phyloP scores from a whole-genome alignment of 2,888 invertebrate genomes.

The Athetis lepigone region DNA sequence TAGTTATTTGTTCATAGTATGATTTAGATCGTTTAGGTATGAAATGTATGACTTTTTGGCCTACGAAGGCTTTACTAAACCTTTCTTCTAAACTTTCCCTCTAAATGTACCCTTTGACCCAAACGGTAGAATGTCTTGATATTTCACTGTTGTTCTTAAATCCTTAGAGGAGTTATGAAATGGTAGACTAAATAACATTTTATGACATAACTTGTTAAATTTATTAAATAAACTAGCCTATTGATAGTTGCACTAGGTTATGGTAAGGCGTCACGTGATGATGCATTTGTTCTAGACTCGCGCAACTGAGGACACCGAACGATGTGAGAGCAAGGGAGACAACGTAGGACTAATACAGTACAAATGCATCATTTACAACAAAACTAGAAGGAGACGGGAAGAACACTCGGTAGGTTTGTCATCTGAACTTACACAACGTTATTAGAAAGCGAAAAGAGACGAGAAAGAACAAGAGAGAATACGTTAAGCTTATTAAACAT shows the following conservation, averaged over 20 bases:
- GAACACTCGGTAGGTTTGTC: slow-evolving; percentile 42
- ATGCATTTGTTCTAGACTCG: slow-evolving; percentile 59
- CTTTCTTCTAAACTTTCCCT: slow-evolving; percentile 67
- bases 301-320: slow-evolving; percentile 13
- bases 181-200: slow-evolving; percentile 65
- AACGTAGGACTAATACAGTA: slow-evolving; percentile 42
- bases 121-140: slow-evolving; percentile 65
- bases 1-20: slow-evolving; percentile 76
- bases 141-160: slow-evolving; percentile 77
- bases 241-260: slow-evolving; percentile 82
- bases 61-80: slow-evolving; percentile 75
- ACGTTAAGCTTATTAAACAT: slow-evolving; percentile 2
- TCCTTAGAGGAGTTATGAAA: slow-evolving; percentile 77
- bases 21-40: slow-evolving; percentile 76
- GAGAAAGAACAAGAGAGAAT: slow-evolving; percentile 13
- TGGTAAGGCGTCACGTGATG: slow-evolving; percentile 60
- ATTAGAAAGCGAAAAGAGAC: slow-evolving; percentile 18
- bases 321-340: slow-evolving; percentile 32
- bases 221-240: slow-evolving; percentile 80
- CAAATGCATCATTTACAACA: slow-evolving; percentile 65
- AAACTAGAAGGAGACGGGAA: slow-evolving; percentile 23
- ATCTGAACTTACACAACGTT: slow-evolving; percentile 31
- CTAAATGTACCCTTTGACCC: slow-evolving; percentile 61
- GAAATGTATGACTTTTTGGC: slow-evolving; percentile 83
- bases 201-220: slow-evolving; percentile 78